Evolutionary conservation across 30 jellyfish, hydroid and myxozoan species (phyloP), one percentile per base, ranked within the genome.

Genomic region (Rhopilema esculentum): DNA sequence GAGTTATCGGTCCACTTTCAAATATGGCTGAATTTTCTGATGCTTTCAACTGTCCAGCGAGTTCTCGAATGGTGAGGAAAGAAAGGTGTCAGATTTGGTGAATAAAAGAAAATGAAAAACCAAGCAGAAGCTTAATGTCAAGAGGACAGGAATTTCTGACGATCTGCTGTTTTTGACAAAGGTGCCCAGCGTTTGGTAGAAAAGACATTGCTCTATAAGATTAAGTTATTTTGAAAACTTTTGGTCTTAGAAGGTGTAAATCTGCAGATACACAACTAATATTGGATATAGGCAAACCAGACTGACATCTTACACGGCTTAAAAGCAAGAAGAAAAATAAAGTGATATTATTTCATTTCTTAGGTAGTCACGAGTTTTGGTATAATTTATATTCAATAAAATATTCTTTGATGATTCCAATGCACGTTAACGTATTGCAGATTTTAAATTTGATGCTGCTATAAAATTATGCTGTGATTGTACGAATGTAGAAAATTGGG

Each of bases 1-100:
- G 96, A 66, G 89, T 67, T 16, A 87, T 16, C 1, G 96, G 96
- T 1, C 82, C 95, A 17, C 24, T 68, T 12, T 87, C 96, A n/a
- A 87, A 87, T 49, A 26, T 63, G 57, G 83, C 67, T 16, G 96
- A 77, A 69, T 87, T 87, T 50, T 49, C 85, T 23, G 51, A 73
- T 26, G 96, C 96, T 0, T 87, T 87, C 80, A 77, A 70, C 71
- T 87, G 96, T 69, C 90, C 96, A 9, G 51, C 80, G n/a, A 80
- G 66, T 25, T 17, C 90, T 24, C 84, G 82, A 50, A 87, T 87
- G 96, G 63, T 70, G 70, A 63, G 90, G 57, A 77, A 68, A 24
- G 27, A 77, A 24, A 87, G 79, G 70, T 87, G 96, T 27, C 57
- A 62, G 23, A 61, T 87, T 32, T 87, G 89, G 89, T 86, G 40